phyloP scores from a whole-genome alignment of 2,113 vertebrate genomes.

The Chinchilla lanigera region DNA sequence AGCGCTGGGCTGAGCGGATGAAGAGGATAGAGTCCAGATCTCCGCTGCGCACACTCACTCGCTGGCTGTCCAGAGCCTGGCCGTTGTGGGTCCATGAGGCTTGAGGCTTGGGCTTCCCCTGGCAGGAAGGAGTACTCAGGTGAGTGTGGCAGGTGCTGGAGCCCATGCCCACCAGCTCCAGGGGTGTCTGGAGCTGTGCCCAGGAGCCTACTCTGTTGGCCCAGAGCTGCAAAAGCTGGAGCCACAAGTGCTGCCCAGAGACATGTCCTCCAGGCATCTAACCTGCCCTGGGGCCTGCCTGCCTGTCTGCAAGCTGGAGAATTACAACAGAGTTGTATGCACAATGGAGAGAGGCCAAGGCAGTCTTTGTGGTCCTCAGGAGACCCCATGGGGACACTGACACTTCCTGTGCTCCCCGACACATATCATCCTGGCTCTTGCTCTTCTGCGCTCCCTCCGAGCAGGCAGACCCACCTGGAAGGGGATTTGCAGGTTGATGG shows the following conservation, averaged over 20 bases:
- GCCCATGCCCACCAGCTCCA: not conserved
- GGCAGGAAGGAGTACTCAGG: not conserved
- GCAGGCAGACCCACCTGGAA: constrained; percentile 88
- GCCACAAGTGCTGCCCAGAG: not conserved
- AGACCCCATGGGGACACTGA: not conserved
- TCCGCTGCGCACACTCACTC: constrained; percentile 88
- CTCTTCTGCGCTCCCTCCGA: not conserved
- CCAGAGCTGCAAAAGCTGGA: not conserved
- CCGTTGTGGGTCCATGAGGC: constrained; percentile 92
- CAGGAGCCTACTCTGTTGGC: accelerated
- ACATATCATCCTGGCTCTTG: not conserved
- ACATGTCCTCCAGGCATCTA: not conserved
- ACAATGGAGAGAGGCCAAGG: not conserved
- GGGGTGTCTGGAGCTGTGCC: not conserved
- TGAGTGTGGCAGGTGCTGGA: not conserved
- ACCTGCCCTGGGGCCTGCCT: not conserved
- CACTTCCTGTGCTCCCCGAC: too few relatives aligned
- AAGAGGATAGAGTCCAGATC: constrained; percentile 94
- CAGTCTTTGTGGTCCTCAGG: not conserved
- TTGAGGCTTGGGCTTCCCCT: constrained; percentile 94
- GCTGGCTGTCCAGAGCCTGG: constrained; percentile 90
- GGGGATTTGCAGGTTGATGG: constrained; percentile 94
- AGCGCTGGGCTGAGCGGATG: constrained; percentile 90
- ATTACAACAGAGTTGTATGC: not conserved
- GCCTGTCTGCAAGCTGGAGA: not conserved